phyloP scores from a whole-genome alignment of 2,797 vertebrate species.

The Falco rusticolus region DNA sequence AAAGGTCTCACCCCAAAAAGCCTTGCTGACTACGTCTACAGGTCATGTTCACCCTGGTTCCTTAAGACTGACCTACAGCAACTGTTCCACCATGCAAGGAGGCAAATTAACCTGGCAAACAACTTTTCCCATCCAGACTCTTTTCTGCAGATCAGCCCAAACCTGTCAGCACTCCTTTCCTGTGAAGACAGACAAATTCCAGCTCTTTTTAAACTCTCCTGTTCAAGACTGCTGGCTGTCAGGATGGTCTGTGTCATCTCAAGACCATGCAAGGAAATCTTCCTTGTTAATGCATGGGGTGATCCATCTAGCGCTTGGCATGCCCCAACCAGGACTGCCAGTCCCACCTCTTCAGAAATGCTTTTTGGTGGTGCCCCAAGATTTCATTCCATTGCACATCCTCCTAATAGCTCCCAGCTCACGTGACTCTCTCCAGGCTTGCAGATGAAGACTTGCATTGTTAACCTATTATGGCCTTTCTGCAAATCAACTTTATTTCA shows the following conservation, averaged over 20 bases:
- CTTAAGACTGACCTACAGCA: not conserved
- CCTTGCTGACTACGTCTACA: fast-evolving
- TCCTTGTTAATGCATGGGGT: not conserved
- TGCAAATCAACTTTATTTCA: not conserved
- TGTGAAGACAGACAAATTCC: not conserved
- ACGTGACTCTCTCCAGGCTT: not conserved
- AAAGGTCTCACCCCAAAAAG: not conserved
- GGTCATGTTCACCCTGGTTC: fast-evolving
- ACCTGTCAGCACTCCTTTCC: not conserved
- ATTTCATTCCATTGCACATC: not conserved
- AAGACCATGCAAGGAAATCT: not conserved
- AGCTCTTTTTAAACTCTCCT: not conserved
- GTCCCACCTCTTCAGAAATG: not conserved
- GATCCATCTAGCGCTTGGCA: not conserved
- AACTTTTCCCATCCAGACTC: not conserved
- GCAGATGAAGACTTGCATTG: not conserved
- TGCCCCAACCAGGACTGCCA: fast-evolving
- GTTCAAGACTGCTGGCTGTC: not conserved
- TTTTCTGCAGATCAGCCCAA: not conserved
- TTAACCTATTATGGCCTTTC: not conserved
- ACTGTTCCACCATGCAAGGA: fast-evolving
- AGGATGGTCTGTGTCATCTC: not conserved
- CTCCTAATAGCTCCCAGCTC: not conserved
- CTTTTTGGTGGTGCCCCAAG: not conserved
- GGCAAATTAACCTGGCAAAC: not conserved